Conservation (phyloP, 2,113 vertebrate species). For the Haemorhous mexicanus region DNA sequence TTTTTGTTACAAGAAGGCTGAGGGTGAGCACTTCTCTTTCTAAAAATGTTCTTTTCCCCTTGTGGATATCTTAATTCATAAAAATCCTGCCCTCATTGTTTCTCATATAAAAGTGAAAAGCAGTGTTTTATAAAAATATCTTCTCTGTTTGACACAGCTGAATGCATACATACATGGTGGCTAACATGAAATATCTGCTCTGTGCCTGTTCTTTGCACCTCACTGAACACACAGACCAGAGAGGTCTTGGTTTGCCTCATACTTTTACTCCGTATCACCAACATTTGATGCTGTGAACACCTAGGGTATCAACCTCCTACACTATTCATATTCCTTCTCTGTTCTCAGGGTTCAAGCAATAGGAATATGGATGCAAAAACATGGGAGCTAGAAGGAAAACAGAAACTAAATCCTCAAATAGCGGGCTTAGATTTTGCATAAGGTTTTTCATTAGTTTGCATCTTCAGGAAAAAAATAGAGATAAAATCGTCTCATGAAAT, state of each 20-base stretch:
- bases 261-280: not conserved
- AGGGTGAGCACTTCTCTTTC: not conserved
- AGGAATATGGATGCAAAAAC: not conserved
- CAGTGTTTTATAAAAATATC: not conserved
- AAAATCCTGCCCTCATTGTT: not conserved
- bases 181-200: not conserved
- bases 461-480: not conserved
- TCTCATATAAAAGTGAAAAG: not conserved
- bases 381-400: not conserved
- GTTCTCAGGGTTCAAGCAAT: not conserved
- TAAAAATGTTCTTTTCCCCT: not conserved
- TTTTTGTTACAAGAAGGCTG: not conserved
- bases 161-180: fast-evolving
- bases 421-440: not conserved
- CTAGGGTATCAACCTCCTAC: not conserved
- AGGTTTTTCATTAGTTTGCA: not conserved
- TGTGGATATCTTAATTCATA: not conserved
- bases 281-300: not conserved
- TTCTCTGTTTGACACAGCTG: not conserved
- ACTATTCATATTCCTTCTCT: not conserved
- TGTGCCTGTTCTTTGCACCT: not conserved
- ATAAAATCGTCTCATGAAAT: conserved; percentile 21
- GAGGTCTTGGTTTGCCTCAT: not conserved
- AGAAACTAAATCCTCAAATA: not conserved
- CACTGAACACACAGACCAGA: fast-evolving